Evolutionary conservation across 64 coral and sea anemone genomes (phyloP).

Genomic region (Actinia equina): DNA sequence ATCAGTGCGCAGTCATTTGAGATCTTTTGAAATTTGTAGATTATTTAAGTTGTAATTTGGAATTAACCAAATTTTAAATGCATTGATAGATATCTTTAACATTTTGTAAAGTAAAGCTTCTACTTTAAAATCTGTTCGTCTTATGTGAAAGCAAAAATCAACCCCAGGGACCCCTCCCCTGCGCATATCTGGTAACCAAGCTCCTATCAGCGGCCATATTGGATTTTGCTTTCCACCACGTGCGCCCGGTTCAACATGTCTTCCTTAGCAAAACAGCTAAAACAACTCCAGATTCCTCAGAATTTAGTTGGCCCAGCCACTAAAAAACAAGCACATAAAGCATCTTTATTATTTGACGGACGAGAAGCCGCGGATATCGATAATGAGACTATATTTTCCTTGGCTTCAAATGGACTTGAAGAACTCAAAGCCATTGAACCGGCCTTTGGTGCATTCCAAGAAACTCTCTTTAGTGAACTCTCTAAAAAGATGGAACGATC

Average conservation of each 20-base stretch:
- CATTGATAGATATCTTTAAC: too few species aligned
- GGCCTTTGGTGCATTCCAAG: conserved; percentile 55
- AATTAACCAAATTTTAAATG: too few species aligned
- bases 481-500: conserved; percentile 77
- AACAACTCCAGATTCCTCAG: conserved; percentile 89
- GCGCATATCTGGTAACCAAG: not conserved
- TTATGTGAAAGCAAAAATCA: too few species aligned
- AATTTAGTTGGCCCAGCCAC: conserved; percentile 58
- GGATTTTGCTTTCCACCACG: conserved; percentile 25
- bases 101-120: too few species aligned
- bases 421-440: conserved; percentile 81
- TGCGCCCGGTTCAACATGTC: conserved; percentile 71
- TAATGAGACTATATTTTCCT: conserved; percentile 87
- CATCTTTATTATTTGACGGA: conserved; percentile 86
- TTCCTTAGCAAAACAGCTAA: conserved; percentile 85
- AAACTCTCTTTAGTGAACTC: conserved; percentile 74
- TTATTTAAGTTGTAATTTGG: too few species aligned
- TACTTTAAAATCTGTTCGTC: too few species aligned
- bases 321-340: conserved; percentile 63
- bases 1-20: too few species aligned
- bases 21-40: too few species aligned
- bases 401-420: conserved; percentile 88
- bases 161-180: not conserved
- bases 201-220: not conserved
- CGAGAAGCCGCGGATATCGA: conserved; percentile 96